These are phyloP conservation scores for Tokudaia tokunoshimensis DNA, from an alignment of 2,797 vertebrate species.

Conservation along the genomic window DNA sequence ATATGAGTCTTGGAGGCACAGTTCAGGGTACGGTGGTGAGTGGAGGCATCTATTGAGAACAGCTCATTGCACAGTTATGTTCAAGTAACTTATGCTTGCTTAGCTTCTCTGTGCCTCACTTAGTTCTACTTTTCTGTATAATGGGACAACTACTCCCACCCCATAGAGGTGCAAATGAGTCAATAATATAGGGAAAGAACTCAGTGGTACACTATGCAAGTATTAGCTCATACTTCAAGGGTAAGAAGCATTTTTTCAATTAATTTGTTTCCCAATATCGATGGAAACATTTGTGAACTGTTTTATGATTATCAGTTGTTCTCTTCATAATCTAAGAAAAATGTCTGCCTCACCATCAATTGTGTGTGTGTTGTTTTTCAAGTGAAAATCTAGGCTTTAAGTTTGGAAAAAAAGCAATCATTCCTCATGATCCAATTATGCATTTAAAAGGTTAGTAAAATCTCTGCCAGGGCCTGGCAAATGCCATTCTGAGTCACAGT, in stretches of 20 bases:
- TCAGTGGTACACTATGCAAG: neutral
- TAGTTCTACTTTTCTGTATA: conserved; percentile 40
- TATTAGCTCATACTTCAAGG: neutral
- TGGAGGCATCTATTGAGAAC: neutral
- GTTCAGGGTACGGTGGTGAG: neutral
- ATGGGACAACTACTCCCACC: neutral
- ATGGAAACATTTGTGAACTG: neutral
- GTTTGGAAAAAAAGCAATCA: conserved; percentile 22
- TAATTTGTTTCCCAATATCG: conserved; percentile 35
- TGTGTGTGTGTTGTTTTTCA: neutral
- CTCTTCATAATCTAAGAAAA: conserved; percentile 30
- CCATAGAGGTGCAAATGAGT: neutral
- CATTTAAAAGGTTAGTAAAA: conserved; percentile 42
- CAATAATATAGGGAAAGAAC: neutral
- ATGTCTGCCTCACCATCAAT: neutral
- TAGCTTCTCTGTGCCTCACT: neutral
- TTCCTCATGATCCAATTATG: conserved; percentile 23
- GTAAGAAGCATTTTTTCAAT: conserved; percentile 40
- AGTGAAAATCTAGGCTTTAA: conserved; percentile 39
- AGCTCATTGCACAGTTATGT: neutral
- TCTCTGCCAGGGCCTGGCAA: neutral
- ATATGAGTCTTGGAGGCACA: neutral
- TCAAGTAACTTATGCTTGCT: neutral
- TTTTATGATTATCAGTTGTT: conserved; percentile 32
- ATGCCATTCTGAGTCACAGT: neutral